These are phyloP conservation scores for Cheracebus regulus DNA, from an alignment of 2,797 vertebrate genomes.

Conservation along the genomic window DNA sequence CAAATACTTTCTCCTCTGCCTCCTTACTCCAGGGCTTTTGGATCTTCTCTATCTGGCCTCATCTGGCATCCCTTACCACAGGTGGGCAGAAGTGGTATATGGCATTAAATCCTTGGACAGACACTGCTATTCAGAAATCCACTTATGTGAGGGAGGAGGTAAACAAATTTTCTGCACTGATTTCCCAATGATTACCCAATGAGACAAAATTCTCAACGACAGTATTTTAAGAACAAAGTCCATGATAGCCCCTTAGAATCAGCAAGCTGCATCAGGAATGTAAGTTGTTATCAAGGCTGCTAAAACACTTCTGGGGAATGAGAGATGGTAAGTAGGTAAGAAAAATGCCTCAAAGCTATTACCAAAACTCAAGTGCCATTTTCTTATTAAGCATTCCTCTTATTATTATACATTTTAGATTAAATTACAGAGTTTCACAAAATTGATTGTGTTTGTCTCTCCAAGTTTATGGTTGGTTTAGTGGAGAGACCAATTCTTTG, in stretches of 20 bases:
- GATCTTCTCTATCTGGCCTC: not conserved
- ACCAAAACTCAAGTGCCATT: not conserved
- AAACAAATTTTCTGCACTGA: not conserved
- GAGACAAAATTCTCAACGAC: not conserved
- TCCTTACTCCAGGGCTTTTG: not conserved
- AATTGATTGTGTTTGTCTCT: not conserved
- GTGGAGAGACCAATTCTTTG: not conserved
- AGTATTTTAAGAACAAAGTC: not conserved
- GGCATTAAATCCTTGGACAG: not conserved
- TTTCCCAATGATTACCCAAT: not conserved
- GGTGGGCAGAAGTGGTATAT: not conserved
- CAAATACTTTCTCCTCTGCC: not conserved
- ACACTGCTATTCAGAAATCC: not conserved
- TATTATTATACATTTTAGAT: not conserved
- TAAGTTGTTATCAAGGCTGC: too few relatives aligned
- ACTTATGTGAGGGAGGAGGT: not conserved
- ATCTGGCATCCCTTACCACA: not conserved
- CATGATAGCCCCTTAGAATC: not conserved
- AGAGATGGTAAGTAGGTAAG: not conserved
- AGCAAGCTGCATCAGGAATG: not conserved
- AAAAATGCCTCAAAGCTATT: not conserved
- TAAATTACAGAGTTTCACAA: not conserved
- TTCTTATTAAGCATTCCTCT: not conserved
- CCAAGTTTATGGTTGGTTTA: not conserved
- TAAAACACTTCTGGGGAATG: not conserved